Percentiles rank a stretch among this genome's conserved stretches.
These are phyloP conservation scores for Pararge aegeria DNA, from an alignment of 1,140 invertebrate genomes.

Conservation along the genomic window DNA sequence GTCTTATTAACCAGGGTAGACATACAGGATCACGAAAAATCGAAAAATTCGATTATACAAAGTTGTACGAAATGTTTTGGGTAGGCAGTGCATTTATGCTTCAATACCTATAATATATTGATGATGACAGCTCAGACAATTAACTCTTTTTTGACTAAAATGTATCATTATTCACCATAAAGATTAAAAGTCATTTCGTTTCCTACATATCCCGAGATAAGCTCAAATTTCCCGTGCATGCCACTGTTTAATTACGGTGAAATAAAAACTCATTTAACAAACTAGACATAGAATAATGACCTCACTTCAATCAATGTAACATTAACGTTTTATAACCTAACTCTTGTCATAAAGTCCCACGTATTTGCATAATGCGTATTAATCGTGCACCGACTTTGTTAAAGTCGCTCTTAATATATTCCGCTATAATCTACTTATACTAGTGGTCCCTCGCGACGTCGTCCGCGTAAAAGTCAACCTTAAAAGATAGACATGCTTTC, in stretches of 20 bases:
- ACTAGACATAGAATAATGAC: not conserved
- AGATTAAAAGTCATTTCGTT: not conserved
- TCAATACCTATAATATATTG: constrained; percentile 1
- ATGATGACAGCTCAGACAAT: constrained; percentile 20
- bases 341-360: constrained; percentile 4
- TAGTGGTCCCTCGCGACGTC: too few species aligned
- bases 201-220: not conserved
- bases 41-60: too few species aligned
- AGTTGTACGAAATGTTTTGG: too few species aligned
- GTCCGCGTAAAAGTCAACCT: too few species aligned
- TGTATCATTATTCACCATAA: constrained; percentile 3
- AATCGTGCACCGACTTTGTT: too few species aligned
- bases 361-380: not conserved
- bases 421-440: too few species aligned
- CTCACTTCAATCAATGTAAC: not conserved
- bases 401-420: too few species aligned
- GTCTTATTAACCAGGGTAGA: too few species aligned
- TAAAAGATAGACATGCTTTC: too few species aligned
- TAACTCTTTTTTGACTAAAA: constrained; percentile 9
- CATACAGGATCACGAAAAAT: too few species aligned
- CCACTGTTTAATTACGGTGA: constrained; percentile 12
- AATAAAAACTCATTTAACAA: not conserved
- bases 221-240: not conserved
- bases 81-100: too few species aligned
- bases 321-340: not conserved